A percentile compares a stretch with the other conserved stretches of the same genome.
phyloP scores from a whole-genome alignment of 2,888 invertebrate species.

The Calameuta pallipes region DNA sequence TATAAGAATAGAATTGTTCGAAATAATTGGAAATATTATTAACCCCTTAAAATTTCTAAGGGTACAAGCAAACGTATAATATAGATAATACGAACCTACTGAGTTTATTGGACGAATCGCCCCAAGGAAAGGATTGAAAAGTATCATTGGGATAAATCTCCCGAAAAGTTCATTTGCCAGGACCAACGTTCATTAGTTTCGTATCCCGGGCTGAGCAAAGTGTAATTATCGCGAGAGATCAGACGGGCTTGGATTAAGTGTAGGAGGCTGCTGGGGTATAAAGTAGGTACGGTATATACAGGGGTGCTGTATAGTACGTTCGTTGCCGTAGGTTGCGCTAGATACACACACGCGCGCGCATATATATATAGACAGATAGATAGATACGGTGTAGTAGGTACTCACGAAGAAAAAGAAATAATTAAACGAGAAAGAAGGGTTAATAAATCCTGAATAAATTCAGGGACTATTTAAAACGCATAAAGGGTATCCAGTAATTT shows the following conservation, averaged over 20 bases:
- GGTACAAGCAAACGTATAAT: neutral
- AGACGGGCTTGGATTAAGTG: neutral
- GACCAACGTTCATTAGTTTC: neutral
- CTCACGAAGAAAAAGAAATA: slow-evolving; percentile 2
- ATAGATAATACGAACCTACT: neutral
- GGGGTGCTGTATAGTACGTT: neutral
- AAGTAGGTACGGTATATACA: neutral
- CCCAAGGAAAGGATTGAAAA: neutral
- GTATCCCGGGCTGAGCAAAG: neutral
- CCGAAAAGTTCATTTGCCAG: slow-evolving; percentile 1
- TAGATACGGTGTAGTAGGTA: neutral
- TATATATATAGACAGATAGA: neutral
- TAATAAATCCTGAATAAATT: slow-evolving; percentile 9
- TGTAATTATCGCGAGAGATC: slow-evolving; percentile 5
- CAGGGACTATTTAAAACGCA: slow-evolving; percentile 14
- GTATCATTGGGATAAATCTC: neutral
- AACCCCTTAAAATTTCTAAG: neutral
- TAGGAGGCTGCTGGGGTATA: neutral
- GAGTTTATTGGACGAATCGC: neutral
- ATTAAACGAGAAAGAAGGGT: slow-evolving; percentile 12
- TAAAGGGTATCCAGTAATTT: neutral
- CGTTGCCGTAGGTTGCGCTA: neutral
- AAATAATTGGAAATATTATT: neutral
- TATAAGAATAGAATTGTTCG: neutral
- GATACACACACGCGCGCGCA: neutral